A percentile compares a stretch with the other conserved stretches of the same genome.
These are phyloP conservation scores for Bombus impatiens DNA, from an alignment of 1,140 invertebrate species.

Conservation along the genomic window DNA sequence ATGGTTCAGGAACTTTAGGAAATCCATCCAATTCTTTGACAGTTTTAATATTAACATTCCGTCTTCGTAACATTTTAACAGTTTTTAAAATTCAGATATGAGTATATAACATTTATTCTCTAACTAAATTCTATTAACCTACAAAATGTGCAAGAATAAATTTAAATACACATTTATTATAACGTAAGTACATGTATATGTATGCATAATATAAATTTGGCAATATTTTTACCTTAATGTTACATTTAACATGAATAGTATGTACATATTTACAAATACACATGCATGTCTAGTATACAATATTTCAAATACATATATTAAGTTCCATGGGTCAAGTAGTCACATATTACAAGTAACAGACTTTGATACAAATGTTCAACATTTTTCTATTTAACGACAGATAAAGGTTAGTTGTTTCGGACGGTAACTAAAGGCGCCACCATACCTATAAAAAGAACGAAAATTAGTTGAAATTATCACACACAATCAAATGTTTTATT, in stretches of 20 bases:
- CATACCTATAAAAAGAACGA: slow-evolving; percentile 17
- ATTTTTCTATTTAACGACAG: not conserved
- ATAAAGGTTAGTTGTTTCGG: not conserved
- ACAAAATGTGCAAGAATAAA: slow-evolving; percentile 11
- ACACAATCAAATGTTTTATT: not conserved
- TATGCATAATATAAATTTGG: not conserved
- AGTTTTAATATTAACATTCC: slow-evolving; percentile 75
- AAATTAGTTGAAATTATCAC: slow-evolving; percentile 11
- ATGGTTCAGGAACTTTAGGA: slow-evolving; percentile 93
- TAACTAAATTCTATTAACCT: slow-evolving; percentile 42
- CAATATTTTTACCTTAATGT: slow-evolving; percentile 12
- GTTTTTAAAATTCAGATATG: slow-evolving; percentile 23
- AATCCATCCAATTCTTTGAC: slow-evolving; percentile 95
- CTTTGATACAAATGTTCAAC: not conserved
- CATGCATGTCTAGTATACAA: not conserved
- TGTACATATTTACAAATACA: slow-evolving; percentile 44
- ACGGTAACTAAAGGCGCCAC: not conserved
- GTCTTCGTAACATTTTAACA: slow-evolving; percentile 73
- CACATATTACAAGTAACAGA: not conserved
- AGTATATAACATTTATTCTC: slow-evolving; percentile 14
- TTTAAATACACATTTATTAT: not conserved
- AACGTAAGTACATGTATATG: not conserved
- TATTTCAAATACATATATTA: not conserved
- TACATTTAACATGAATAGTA: slow-evolving; percentile 9
- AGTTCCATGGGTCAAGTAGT: not conserved